A percentile compares a stretch with the other conserved stretches of the same genome.
Conservation (phyloP, 2,797 vertebrate genomes). For the Bradypodion pumilum region DNA sequence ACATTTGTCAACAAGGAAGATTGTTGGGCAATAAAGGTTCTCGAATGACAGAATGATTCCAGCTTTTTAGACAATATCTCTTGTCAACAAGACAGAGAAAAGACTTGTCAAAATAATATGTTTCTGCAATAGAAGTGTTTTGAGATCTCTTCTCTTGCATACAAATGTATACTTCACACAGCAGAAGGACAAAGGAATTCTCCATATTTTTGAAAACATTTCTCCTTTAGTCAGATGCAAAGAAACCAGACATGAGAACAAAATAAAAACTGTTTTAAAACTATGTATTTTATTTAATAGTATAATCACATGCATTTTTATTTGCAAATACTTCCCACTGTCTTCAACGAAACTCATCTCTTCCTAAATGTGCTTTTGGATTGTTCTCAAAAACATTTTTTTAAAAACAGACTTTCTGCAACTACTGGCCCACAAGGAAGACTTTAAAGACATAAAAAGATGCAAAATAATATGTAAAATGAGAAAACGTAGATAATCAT, state of each 20-base stretch:
- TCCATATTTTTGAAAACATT: constrained; percentile 37
- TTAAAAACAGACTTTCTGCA: background rate
- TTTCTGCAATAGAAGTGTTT: constrained; percentile 57
- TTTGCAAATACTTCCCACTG: background rate
- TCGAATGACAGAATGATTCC: constrained; percentile 69
- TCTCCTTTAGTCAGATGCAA: constrained; percentile 39
- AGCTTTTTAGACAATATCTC: constrained; percentile 68
- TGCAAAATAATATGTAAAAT: background rate
- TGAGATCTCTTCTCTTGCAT: constrained; percentile 60
- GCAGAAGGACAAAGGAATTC: constrained; percentile 47
- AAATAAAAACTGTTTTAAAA: background rate
- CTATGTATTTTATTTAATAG: background rate
- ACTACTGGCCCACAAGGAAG: background rate
- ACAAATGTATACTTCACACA: constrained; percentile 40
- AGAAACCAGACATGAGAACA: background rate
- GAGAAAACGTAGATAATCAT: background rate
- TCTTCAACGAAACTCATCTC: background rate
- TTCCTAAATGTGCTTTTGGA: background rate
- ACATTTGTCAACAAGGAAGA: constrained; percentile 69
- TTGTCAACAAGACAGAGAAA: constrained; percentile 70
- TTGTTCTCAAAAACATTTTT: background rate
- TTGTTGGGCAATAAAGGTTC: constrained; percentile 68
- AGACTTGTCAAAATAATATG: constrained; percentile 68
- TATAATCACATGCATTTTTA: background rate
- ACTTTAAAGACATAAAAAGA: background rate